These are phyloP conservation scores for Drosophila virilis DNA, from an alignment of 1,140 invertebrate species.

Conservation along the genomic window DNA sequence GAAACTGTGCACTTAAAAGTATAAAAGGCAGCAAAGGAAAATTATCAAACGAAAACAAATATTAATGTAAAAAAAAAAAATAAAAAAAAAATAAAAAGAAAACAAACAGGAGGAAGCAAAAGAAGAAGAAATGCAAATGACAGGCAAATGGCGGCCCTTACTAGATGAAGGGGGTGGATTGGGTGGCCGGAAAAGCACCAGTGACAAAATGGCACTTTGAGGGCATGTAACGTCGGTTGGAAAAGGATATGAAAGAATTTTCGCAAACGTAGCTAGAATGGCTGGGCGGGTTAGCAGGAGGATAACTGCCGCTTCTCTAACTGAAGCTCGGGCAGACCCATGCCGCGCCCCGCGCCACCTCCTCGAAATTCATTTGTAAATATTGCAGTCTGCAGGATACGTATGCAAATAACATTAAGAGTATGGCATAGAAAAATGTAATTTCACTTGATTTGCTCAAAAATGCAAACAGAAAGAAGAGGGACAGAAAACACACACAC, in stretches of 20 bases:
- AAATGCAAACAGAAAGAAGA: conserved; percentile 65
- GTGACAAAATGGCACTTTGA: conserved; percentile 81
- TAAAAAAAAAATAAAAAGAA: conserved; percentile 14
- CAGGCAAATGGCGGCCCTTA: conserved; percentile 29
- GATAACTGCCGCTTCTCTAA: conserved; percentile 40
- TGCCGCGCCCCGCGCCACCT: not conserved
- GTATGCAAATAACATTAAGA: conserved; percentile 82
- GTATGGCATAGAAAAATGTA: conserved; percentile 76
- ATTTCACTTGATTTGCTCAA: conserved; percentile 82
- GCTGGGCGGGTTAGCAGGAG: not conserved
- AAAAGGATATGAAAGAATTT: conserved; percentile 82
- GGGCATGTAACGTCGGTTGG: conserved; percentile 75
- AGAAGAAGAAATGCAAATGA: conserved; percentile 67
- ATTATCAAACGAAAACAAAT: conserved; percentile 83
- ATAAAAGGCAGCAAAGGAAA: conserved; percentile 81
- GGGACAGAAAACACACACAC: conserved; percentile 8
- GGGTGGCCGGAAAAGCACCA: conserved; percentile 43
- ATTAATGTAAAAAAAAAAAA: conserved; percentile 65
- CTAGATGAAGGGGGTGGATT: conserved; percentile 13
- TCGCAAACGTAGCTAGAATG: conserved; percentile 75
- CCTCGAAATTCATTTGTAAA: conserved; percentile 72
- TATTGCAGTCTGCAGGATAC: conserved; percentile 80
- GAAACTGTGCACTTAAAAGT: conserved; percentile 76
- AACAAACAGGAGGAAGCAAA: conserved; percentile 5
- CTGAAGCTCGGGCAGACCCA: not conserved